Base-by-base conservation (phyloP, 30 jellyfish, hydroid and myxozoan genomes). In the Clytia hemisphaerica region DNA sequence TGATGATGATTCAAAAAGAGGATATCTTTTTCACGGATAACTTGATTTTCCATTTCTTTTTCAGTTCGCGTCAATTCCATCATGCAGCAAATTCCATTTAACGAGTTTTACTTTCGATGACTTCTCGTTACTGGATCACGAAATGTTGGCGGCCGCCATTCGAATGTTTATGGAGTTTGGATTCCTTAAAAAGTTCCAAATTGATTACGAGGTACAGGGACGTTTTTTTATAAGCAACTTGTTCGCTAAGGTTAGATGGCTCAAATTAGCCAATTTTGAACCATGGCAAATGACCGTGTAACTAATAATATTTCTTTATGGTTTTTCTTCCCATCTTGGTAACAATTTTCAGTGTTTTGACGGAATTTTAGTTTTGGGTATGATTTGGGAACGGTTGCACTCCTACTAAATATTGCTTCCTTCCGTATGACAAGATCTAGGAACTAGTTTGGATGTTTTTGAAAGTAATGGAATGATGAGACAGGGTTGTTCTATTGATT, bases 161-260 rank as follows among this genome's bases (percentile, higher is more conserved):
- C 61, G 95, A 30, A 84, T 84, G 95, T 84, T 84, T 53, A 71
- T 75, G 26, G 95, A 84, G 19, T 84, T 74, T 57, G 95, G 88
- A 16, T 84, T 84, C 49, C 10, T 75, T 37, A 75, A 74, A 24
- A 84, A 72, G 9, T 76, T 67, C 46, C 92, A 78, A 42, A 84
- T 84, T 38, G 80, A 76, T 67, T 73, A 84, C 50, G 93, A 76
- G 86, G 95, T 84, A 42, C n/a, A n/a, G n/a, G n/a, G n/a, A n/a
- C n/a, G n/a, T n/a, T n/a, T n/a, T n/a, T n/a, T n/a, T n/a, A n/a
- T n/a, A n/a, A n/a, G n/a, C n/a, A n/a, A n/a, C n/a, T n/a, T n/a
- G n/a, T n/a, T n/a, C n/a, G n/a, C n/a, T n/a, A n/a, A n/a, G n/a
- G n/a, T n/a, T n/a, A n/a, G n/a, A n/a, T n/a, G n/a, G n/a, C n/a